These are phyloP conservation scores for Cinclus cinclus DNA, from an alignment of 2,113 vertebrate genomes.

Conservation along the genomic window DNA sequence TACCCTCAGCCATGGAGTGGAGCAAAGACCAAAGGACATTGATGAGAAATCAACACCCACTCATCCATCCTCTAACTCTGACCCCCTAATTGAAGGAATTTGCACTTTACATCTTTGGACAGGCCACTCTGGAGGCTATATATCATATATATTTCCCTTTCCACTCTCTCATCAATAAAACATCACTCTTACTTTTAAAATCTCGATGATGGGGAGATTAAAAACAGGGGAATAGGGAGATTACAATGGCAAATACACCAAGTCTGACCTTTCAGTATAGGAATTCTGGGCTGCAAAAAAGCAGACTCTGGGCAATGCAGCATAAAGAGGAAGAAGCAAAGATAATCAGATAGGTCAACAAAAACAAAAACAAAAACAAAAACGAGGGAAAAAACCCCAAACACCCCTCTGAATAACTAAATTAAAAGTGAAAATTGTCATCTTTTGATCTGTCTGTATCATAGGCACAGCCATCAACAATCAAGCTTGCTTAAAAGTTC, in stretches of 20 bases:
- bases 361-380: rapidly evolving
- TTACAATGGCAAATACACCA: background rate
- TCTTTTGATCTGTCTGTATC: background rate
- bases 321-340: background rate
- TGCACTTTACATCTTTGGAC: background rate
- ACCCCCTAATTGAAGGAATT: rapidly evolving
- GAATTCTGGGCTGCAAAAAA: background rate
- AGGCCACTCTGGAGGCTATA: background rate
- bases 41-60: background rate
- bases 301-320: background rate
- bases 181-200: background rate
- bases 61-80: background rate
- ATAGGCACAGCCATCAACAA: background rate
- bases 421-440: background rate
- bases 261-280: background rate
- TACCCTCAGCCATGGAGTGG: rapidly evolving
- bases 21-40: background rate
- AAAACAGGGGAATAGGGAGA: background rate
- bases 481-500: background rate
- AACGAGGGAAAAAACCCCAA: rapidly evolving
- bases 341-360: background rate
- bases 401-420: background rate
- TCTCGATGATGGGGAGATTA: background rate
- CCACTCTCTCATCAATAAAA: background rate
- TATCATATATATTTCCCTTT: background rate